These are phyloP conservation scores for Darevskia mixta DNA, from an alignment of 2,797 vertebrate species.

Conservation along the genomic window DNA sequence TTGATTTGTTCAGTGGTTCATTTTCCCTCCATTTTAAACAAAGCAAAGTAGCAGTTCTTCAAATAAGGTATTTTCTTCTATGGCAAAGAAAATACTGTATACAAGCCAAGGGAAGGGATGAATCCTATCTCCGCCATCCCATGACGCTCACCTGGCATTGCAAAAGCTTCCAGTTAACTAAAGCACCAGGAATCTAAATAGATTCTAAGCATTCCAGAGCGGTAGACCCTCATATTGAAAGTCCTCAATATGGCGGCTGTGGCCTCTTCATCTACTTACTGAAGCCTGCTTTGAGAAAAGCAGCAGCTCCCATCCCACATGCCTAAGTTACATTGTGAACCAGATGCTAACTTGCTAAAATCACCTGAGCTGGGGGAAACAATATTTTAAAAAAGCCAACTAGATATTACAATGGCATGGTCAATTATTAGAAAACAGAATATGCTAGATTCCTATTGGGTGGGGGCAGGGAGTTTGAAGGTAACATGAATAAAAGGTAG, in stretches of 20 bases:
- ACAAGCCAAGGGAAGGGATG: conserved; percentile 49
- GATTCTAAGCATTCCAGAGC: not conserved
- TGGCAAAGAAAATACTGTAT: conserved; percentile 54
- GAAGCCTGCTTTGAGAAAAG: not conserved
- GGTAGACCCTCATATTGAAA: not conserved
- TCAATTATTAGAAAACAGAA: not conserved
- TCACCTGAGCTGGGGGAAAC: conserved; percentile 1
- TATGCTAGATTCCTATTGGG: not conserved
- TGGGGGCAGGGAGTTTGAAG: no score
- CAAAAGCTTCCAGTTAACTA: not conserved
- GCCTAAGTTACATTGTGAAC: not conserved
- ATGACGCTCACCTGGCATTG: not conserved
- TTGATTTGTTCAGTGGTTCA: not conserved
- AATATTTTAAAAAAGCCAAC: not conserved
- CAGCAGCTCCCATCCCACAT: not conserved
- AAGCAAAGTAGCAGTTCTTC: conserved; percentile 22
- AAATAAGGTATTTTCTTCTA: not conserved
- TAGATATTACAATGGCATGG: not conserved
- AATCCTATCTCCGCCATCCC: conserved; percentile 31
- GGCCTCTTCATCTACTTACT: not conserved
- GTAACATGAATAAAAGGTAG: no score
- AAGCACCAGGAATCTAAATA: not conserved
- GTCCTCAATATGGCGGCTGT: no score
- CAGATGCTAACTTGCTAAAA: not conserved
- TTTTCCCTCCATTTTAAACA: not conserved